Percentiles rank a stretch among this genome's conserved stretches.
Evolutionary conservation across 53 echinoderm and acorn worm species (phyloP).

Genomic region (Crossaster papposus): DNA sequence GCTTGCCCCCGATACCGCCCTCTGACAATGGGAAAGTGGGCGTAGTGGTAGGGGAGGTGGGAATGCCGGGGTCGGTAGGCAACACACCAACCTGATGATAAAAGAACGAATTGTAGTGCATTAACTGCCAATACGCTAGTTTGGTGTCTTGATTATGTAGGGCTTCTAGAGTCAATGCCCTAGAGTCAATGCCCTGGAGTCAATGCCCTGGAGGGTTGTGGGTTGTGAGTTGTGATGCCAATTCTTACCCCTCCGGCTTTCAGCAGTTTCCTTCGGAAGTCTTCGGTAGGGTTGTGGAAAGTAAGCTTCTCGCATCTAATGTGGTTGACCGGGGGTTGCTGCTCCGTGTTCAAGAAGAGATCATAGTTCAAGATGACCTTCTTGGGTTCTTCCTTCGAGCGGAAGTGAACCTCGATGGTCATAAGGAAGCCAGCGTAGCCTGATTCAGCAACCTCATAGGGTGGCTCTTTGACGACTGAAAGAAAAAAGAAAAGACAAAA

Average conservation of each 20-base stretch:
- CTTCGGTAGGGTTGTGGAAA: conserved; percentile 96
- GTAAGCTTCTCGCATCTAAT: conserved; percentile 96
- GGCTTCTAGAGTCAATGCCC: not conserved
- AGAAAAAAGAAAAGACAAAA: no score
- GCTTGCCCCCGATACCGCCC: conserved; percentile 65
- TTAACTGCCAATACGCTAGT: no score
- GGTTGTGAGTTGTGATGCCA: not conserved
- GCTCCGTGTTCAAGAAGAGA: conserved; percentile 85
- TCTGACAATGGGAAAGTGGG: conserved; percentile 38
- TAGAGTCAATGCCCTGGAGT: not conserved
- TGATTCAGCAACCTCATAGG: conserved; percentile 80
- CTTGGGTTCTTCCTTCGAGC: conserved; percentile 97
- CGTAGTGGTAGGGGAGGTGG: conserved; percentile 43
- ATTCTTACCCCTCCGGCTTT: conserved; percentile 91
- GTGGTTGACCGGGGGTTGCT: conserved; percentile 94
- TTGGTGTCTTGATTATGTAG: no score
- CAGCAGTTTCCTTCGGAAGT: conserved; percentile 94
- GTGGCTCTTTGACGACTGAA: conserved; percentile 89
- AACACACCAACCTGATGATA: conserved; percentile 69
- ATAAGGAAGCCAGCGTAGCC: conserved; percentile 97
- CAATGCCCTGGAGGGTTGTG: not conserved
- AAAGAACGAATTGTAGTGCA: not conserved
- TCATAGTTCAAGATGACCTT: conserved; percentile 94
- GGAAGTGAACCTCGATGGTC: conserved; percentile 91
- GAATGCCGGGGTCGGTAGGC: conserved; percentile 66